These are phyloP conservation scores for Drosophila funebris DNA, from an alignment of 1,140 invertebrate species.

Conservation along the genomic window DNA sequence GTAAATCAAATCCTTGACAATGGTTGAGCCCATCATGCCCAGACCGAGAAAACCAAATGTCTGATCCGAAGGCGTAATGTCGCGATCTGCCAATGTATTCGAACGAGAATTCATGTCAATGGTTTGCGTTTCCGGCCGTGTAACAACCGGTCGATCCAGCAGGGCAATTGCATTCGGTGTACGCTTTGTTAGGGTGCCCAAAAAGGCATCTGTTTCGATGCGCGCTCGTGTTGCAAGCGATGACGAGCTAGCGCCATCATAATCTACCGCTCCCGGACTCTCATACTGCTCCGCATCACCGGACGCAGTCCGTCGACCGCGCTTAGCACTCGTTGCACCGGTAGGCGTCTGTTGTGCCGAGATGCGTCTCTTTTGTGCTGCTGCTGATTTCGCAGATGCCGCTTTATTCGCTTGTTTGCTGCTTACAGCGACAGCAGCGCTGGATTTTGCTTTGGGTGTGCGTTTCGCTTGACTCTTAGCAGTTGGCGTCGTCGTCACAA, in stretches of 20 bases:
- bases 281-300: constrained; percentile 34
- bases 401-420: constrained; percentile 57
- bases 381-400: constrained; percentile 60
- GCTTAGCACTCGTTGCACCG: constrained; percentile 37
- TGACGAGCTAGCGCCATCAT: constrained; percentile 53
- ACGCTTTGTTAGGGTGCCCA: constrained; percentile 62
- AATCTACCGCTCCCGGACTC: constrained; percentile 27
- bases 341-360: constrained; percentile 65
- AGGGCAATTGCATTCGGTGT: constrained; percentile 75
- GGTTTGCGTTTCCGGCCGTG: constrained; percentile 88
- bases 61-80: constrained; percentile 93
- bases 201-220: constrained; percentile 53
- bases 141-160: constrained; percentile 75
- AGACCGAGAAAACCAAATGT: constrained; percentile 98
- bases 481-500: constrained; percentile 48
- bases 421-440: constrained; percentile 44
- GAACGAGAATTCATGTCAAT: constrained; percentile 91
- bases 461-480: constrained; percentile 58
- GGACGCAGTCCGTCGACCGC: constrained; percentile 47
- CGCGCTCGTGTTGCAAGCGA: constrained; percentile 51
- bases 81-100: constrained; percentile 92
- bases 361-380: constrained; percentile 69
- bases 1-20: constrained; percentile 97
- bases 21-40: constrained; percentile 97
- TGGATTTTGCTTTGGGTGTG: constrained; percentile 75